phyloP scores from a whole-genome alignment of 2,113 vertebrate species.

The Menura novaehollandiae region DNA sequence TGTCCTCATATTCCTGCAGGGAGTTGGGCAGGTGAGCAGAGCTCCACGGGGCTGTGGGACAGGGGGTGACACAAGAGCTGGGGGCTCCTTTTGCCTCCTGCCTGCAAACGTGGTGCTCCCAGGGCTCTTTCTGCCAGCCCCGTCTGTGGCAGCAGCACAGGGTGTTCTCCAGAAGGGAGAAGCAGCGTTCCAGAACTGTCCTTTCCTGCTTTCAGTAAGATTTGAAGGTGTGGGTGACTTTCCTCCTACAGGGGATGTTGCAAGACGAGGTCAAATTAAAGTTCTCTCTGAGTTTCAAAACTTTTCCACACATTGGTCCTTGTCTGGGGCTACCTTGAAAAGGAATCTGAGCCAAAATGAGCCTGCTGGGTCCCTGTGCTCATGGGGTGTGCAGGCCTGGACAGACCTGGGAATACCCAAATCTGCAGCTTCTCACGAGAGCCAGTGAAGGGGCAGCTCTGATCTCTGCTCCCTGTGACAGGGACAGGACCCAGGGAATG shows the following conservation, averaged over 20 bases:
- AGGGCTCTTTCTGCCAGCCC: not conserved
- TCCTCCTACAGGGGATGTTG: not conserved
- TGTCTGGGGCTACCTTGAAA: not conserved
- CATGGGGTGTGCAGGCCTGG: not conserved
- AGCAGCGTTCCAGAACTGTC: not conserved
- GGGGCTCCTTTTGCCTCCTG: not conserved
- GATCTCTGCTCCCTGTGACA: not conserved
- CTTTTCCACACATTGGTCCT: not conserved
- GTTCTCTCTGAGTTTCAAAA: not conserved
- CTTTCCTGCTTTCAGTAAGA: not conserved
- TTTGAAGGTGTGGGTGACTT: not conserved
- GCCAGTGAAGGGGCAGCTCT: not conserved
- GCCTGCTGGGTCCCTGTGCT: not conserved
- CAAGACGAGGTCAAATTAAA: not conserved
- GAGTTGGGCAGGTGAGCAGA: not conserved
- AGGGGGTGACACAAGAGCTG: not conserved
- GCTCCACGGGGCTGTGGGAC: not conserved
- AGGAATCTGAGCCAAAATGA: not conserved
- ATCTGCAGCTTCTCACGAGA: not conserved
- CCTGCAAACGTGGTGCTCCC: not conserved
- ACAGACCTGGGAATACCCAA: not conserved
- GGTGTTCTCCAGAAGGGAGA: not conserved
- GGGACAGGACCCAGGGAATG: too few species aligned
- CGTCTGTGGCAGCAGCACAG: rapidly evolving
- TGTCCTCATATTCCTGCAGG: rapidly evolving